Conservation (phyloP, 1,140 invertebrate genomes). For the Asobara japonica region DNA sequence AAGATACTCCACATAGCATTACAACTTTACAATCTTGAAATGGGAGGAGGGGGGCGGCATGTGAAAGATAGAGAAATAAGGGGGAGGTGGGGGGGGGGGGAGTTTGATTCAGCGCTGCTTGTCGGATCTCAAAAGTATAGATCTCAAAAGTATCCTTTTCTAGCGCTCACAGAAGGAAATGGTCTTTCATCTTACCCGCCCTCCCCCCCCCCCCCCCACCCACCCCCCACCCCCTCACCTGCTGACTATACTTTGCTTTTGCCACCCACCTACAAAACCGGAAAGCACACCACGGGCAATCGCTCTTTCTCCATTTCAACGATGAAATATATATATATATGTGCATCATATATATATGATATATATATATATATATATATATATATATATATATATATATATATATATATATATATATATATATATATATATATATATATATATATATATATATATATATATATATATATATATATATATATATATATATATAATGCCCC, state of each 20-base stretch:
- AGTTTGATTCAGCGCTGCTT: neutral
- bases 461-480: no score
- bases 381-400: no score
- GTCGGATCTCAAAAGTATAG: slow-evolving; percentile 8
- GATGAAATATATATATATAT: neutral
- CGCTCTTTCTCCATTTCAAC: slow-evolving; percentile 9
- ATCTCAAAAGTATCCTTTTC: slow-evolving; percentile 11
- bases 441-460: no score
- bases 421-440: no score
- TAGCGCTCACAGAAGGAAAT: slow-evolving; percentile 13
- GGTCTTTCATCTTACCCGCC: slow-evolving; percentile 13
- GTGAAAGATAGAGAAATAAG: neutral
- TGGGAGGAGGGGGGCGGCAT: slow-evolving; percentile 11
- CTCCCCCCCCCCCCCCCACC: no score
- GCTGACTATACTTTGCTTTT: neutral
- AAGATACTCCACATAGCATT: slow-evolving; percentile 8
- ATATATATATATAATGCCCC: no score
- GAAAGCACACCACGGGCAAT: slow-evolving; percentile 25
- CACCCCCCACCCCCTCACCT: no score
- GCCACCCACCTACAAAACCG: slow-evolving; percentile 22
- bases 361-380: no score
- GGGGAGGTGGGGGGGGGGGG: neutral
- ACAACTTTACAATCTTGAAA: slow-evolving; percentile 17
- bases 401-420: no score
- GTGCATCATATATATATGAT: no score